Conservation (phyloP, 1,140 invertebrate genomes). For the Drosophila seguyi region DNA sequence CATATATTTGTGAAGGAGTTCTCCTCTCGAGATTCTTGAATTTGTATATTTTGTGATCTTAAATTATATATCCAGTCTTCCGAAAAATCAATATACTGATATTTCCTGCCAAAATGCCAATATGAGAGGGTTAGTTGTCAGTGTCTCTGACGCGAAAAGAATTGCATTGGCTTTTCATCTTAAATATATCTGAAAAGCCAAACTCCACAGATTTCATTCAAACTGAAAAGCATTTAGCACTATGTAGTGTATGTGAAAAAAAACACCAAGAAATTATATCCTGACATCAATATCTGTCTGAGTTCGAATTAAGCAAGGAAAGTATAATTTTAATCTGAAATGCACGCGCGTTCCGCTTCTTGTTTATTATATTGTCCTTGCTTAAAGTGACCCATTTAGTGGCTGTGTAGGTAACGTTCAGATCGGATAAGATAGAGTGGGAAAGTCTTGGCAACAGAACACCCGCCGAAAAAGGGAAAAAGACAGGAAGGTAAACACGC, state of each 20-base stretch:
- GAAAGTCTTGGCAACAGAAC: conserved; percentile 9
- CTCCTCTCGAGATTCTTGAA: not conserved
- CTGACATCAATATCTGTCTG: not conserved
- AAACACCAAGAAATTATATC: not conserved
- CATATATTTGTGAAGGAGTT: not conserved
- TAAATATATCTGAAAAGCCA: not conserved
- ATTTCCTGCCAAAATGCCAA: conserved; percentile 4
- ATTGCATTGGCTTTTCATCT: not conserved
- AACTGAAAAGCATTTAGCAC: not conserved
- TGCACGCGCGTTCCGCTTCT: not conserved
- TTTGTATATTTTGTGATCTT: not conserved
- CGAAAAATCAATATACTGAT: not conserved
- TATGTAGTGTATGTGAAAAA: not conserved
- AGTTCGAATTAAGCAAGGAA: not conserved
- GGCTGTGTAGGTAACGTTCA: conserved; percentile 1
- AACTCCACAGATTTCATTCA: too few relatives aligned
- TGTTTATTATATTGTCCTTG: not conserved
- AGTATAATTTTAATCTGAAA: not conserved
- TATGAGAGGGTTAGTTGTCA: not conserved
- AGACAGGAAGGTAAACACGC: conserved; percentile 38
- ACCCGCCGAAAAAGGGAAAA: conserved; percentile 1
- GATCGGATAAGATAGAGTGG: conserved; percentile 15
- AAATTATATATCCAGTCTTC: not conserved
- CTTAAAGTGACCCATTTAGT: not conserved
- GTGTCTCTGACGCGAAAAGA: not conserved